Evolutionary conservation across 2,113 vertebrate genomes (phyloP), one percentile per base, ranked within the genome.

Genomic region (Pollimyrus isidori): DNA sequence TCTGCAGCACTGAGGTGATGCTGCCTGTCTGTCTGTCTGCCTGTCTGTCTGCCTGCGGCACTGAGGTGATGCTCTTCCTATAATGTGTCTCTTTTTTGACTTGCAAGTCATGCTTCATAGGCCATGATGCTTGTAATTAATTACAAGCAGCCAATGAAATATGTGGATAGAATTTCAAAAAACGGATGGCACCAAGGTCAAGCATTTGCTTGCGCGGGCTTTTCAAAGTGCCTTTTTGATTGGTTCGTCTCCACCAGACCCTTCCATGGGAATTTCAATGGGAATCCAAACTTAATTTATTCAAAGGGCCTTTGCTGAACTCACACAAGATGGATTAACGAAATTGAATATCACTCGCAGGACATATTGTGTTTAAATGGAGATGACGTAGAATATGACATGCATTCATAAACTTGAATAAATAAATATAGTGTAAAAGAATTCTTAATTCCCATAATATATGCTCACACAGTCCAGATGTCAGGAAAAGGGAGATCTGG

Each of bases 331-430:
- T 45, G 56, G 82, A 89, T 80, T 84, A 88, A 90, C 83, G 87
- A 88, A 92, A 91, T 87, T 91, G 90, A 90, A 89, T 91, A 88
- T 89, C 69, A 90, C 89, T 90, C 90, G 82, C 90, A 90, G 88
- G 49, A 62, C 88, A 85, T 87, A 58, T 39, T 62, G 42, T 89
- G 87, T 87, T 62, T 88, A 35, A 69, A 49, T 45, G 39, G 62
- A 69, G 42, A 48, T 26, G n/a, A 49, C 21, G 65, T 73, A 15
- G 56, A 83, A 86, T 30, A 30, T 50, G 26, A 86, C 11, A 49
- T 62, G 56, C 23, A 62, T 62, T n/a, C 53, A 56, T 5, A 56
- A n/a, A 62, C 56, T 62, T n/a, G 21, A 62, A 62, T 62, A 62
- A n/a, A 62, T 62, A 62, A 62, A n/a, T 62, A 62, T 9, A 62